Evolutionary conservation across 2,797 vertebrate species (phyloP).

Genomic region (Acridotheres tristis): DNA sequence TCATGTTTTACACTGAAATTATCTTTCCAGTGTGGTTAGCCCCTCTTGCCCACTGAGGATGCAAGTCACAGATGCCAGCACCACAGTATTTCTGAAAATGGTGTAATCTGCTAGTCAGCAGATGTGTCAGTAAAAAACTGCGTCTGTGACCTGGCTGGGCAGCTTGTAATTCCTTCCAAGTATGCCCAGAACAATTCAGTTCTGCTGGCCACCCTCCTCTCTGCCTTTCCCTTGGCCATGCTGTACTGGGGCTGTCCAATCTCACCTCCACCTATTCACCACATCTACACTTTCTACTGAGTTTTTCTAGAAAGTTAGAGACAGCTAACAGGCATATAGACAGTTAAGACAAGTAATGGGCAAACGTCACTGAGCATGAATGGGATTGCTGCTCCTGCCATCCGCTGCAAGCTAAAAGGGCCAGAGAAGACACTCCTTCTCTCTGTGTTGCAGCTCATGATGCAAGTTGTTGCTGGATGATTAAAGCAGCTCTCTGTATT

Average conservation of each 20-base stretch:
- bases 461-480: background rate
- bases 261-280: background rate
- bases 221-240: background rate
- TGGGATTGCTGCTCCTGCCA: background rate
- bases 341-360: background rate
- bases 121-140: background rate
- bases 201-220: background rate
- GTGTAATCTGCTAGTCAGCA: background rate
- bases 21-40: background rate
- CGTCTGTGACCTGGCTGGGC: background rate
- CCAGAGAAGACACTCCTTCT: background rate
- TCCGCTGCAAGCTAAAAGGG: background rate
- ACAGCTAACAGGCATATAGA: background rate
- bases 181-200: background rate
- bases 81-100: background rate
- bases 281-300: background rate
- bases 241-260: background rate
- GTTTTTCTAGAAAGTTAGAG: background rate
- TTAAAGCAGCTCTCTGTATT: background rate
- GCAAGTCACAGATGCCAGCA: background rate
- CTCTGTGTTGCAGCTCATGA: background rate
- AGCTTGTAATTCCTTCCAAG: background rate
- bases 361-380: background rate
- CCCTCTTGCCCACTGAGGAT: background rate
- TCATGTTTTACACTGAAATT: background rate